Percentiles rank a stretch among this genome's conserved stretches.
These are phyloP conservation scores for Podargus strigoides DNA, from an alignment of 2,797 vertebrate species.

Conservation along the genomic window DNA sequence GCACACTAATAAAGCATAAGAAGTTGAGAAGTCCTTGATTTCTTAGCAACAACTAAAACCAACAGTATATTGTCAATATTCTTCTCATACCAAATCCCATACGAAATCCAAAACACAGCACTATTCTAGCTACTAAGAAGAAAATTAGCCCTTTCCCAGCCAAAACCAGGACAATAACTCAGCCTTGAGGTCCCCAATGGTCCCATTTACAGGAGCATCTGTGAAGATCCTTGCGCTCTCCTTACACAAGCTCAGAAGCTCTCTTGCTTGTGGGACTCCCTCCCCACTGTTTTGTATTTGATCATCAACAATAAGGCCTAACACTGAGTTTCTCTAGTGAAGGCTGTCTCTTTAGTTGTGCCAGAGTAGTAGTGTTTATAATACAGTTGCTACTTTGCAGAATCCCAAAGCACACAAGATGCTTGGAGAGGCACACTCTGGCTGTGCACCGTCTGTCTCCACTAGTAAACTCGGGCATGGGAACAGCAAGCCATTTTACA, in stretches of 20 bases:
- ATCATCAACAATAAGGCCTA: not conserved
- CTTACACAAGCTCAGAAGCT: not conserved
- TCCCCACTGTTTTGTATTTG: not conserved
- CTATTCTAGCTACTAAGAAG: no score
- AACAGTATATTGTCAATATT: no score
- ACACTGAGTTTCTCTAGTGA: not conserved
- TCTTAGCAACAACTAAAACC: no score
- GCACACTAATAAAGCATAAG: no score
- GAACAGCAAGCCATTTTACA: constrained; percentile 1
- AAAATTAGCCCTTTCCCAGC: no score
- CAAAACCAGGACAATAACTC: no score
- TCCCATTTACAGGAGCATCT: not conserved
- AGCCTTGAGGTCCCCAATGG: not conserved
- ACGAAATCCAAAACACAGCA: no score
- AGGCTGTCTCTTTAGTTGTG: not conserved
- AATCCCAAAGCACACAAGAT: not conserved
- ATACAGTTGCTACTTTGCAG: not conserved
- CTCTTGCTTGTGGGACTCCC: not conserved
- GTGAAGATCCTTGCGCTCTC: fast-evolving
- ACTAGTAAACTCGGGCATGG: not conserved
- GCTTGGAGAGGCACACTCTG: not conserved
- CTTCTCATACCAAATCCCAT: no score
- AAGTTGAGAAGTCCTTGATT: no score
- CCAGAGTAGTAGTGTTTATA: not conserved
- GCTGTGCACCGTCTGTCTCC: not conserved